Conservation (phyloP, 1,140 invertebrate genomes). For the Saccostrea echinata region DNA sequence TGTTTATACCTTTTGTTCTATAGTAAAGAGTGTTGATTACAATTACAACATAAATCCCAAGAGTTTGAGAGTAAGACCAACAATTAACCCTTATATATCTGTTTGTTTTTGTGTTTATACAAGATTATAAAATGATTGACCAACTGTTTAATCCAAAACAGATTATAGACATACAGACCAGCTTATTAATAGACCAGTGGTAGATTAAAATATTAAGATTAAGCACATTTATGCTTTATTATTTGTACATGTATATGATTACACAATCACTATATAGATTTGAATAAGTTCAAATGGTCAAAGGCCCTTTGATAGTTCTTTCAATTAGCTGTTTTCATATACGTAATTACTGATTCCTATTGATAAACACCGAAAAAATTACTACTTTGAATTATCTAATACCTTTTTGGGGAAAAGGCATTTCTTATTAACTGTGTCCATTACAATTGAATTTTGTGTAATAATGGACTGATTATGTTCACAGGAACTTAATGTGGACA, state of each 20-base stretch:
- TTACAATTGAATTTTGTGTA: no score
- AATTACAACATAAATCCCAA: background rate
- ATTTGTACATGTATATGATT: background rate
- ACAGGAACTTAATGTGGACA: no score
- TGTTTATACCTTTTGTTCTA: no score
- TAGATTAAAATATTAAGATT: background rate
- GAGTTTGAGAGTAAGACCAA: background rate
- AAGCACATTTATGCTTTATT: background rate
- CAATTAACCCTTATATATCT: background rate
- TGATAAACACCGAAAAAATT: background rate
- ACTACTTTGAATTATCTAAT: no score
- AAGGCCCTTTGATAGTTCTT: background rate
- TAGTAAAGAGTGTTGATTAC: no score
- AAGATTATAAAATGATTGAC: background rate
- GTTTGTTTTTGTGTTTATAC: conserved; percentile 14
- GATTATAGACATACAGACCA: background rate
- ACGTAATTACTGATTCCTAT: background rate
- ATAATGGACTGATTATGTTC: no score
- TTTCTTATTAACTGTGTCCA: no score
- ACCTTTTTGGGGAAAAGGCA: no score
- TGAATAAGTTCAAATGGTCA: background rate
- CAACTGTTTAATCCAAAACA: background rate
- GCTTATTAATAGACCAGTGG: background rate
- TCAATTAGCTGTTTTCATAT: background rate
- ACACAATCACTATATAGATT: background rate